phyloP scores from a whole-genome alignment of 2,113 vertebrate species.

The Tautogolabrus adspersus region DNA sequence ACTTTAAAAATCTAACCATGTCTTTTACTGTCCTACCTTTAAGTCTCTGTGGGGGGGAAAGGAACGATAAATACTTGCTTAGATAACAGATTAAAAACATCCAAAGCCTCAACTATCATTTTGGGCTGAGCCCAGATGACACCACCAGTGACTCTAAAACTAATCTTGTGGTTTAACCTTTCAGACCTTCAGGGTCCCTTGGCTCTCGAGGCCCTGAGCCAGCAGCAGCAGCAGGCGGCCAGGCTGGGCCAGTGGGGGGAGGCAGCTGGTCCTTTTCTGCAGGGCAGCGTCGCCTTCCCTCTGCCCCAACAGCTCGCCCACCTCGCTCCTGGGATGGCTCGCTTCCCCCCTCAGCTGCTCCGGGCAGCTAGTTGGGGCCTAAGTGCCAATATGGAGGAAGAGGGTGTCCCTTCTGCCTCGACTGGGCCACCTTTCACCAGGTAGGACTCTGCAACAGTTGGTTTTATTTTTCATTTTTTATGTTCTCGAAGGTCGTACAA shows the following conservation, averaged over 20 bases:
- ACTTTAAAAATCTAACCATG: too few species aligned
- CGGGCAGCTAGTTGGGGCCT: slow-evolving; percentile 93
- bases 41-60: too few species aligned
- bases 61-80: too few species aligned
- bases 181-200: slow-evolving; percentile 88
- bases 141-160: not conserved
- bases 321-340: slow-evolving; percentile 87
- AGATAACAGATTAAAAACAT: too few species aligned
- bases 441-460: slow-evolving; percentile 65
- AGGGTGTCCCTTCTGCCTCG: slow-evolving; percentile 76
- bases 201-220: slow-evolving; percentile 91
- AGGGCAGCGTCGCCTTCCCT: slow-evolving; percentile 89
- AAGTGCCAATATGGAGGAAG: slow-evolving; percentile 88
- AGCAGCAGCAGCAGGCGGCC: slow-evolving; percentile 86
- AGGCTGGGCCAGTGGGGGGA: slow-evolving; percentile 96
- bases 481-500: too few species aligned
- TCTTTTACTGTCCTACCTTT: too few species aligned
- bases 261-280: slow-evolving; percentile 90
- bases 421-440: slow-evolving; percentile 89
- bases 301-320: slow-evolving; percentile 91
- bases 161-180: slow-evolving; percentile 27
- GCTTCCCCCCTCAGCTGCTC: slow-evolving; percentile 91
- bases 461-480: not conserved
- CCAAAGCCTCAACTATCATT: too few species aligned
- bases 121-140: too few species aligned